Percentiles rank a stretch among this genome's conserved stretches.
Evolutionary conservation across 2,113 vertebrate species (phyloP).

Genomic region (Oophaga pumilio): DNA sequence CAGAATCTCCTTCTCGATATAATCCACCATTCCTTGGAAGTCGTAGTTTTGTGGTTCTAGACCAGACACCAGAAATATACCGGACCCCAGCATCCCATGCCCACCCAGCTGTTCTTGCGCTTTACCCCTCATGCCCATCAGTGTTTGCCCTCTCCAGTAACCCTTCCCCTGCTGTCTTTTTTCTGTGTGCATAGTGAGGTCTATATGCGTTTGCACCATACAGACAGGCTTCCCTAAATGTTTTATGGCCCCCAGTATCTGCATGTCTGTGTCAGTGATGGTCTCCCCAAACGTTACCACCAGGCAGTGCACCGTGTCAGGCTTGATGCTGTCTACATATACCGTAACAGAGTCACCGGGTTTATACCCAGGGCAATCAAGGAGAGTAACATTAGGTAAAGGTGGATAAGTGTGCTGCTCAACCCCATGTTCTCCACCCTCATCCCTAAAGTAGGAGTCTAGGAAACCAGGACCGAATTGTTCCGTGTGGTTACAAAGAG

Average conservation of each 20-base stretch:
- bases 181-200: conserved; percentile 56
- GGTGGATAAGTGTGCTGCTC: conserved; percentile 13
- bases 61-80: conserved; percentile 47
- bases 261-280: not conserved
- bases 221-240: conserved; percentile 24
- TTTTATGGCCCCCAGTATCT: conserved; percentile 45
- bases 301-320: conserved; percentile 21
- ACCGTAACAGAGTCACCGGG: not conserved
- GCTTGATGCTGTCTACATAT: conserved; percentile 48
- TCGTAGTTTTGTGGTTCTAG: conserved; percentile 54
- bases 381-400: conserved; percentile 49
- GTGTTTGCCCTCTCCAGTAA: conserved; percentile 21
- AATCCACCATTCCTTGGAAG: conserved; percentile 50
- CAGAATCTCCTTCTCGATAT: conserved; percentile 52
- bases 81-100: not conserved
- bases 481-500: conserved; percentile 34
- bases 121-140: conserved; percentile 11
- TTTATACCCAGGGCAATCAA: conserved; percentile 47
- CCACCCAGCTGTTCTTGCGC: conserved; percentile 1
- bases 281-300: conserved; percentile 28
- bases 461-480: not conserved
- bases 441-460: conserved; percentile 47
- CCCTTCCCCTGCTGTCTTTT: conserved; percentile 35
- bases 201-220: conserved; percentile 54
- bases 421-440: not conserved